Evolutionary conservation across 30 jellyfish, hydroid and myxozoan species (phyloP).

Genomic region (Calvadosia cruxmelitensis): DNA sequence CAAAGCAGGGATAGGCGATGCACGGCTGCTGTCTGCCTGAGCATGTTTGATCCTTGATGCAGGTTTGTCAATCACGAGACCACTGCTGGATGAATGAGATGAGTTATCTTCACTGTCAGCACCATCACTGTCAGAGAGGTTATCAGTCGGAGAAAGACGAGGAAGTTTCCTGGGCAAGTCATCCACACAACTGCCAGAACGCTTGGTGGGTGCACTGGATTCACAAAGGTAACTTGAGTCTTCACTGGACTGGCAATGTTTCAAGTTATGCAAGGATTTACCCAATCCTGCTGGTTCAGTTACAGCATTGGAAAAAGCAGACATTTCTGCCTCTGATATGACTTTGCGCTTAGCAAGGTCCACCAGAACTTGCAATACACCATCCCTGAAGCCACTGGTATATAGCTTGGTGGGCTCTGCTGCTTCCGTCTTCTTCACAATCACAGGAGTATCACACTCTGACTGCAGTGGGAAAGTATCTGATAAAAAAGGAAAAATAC

Average conservation of each 20-base stretch:
- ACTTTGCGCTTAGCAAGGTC: not conserved
- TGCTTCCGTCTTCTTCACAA: too few species aligned
- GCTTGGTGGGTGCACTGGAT: not conserved
- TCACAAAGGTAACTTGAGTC: too few species aligned
- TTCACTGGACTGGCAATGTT: not conserved
- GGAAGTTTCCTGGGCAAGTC: too few species aligned
- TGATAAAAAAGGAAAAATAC: too few species aligned
- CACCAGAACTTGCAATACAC: conserved; percentile 4
- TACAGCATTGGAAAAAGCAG: not conserved
- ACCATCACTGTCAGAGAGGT: not conserved
- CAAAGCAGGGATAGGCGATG: not conserved
- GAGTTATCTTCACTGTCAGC: not conserved
- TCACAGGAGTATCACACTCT: too few species aligned
- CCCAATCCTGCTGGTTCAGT: not conserved
- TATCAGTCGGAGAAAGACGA: not conserved
- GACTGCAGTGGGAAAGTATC: too few species aligned
- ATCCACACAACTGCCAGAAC: not conserved
- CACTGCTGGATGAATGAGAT: conserved; percentile 1
- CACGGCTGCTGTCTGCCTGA: not conserved
- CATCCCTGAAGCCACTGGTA: conserved; percentile 9
- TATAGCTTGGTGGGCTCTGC: conserved; percentile 1
- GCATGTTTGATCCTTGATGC: not conserved
- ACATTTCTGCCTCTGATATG: not conserved
- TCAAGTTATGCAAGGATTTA: not conserved
- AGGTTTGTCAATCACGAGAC: not conserved